phyloP scores from a whole-genome alignment of 2,797 vertebrate genomes.

The Monodelphis domestica region DNA sequence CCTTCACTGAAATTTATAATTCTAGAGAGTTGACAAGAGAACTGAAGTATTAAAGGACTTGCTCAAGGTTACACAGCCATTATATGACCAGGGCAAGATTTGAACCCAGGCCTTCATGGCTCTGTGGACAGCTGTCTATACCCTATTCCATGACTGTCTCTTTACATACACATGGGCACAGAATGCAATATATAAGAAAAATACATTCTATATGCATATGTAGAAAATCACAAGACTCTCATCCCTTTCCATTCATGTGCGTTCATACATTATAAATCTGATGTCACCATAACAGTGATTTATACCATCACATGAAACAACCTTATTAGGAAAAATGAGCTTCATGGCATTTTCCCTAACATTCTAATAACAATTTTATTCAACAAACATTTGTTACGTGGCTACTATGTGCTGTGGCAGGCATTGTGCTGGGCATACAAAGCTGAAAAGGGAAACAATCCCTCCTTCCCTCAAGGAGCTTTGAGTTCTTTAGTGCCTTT shows the following conservation, averaged over 20 bases:
- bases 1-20: neutral
- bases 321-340: neutral
- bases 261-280: too few relatives aligned
- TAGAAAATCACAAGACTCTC: neutral
- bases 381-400: neutral
- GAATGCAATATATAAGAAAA: neutral
- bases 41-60: neutral
- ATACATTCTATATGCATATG: neutral
- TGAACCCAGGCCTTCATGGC: neutral
- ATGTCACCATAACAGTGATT: neutral
- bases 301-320: neutral
- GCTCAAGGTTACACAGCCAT: neutral
- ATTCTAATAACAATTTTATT: neutral
- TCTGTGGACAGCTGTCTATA: neutral
- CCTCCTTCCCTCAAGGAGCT: neutral
- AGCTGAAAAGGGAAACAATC: neutral
- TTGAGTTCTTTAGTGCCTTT: slow-evolving; percentile 5
- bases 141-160: neutral
- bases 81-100: neutral
- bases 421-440: neutral
- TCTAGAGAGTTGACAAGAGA: neutral
- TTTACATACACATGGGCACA: neutral
- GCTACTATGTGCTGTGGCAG: neutral
- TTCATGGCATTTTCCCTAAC: neutral
- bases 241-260: neutral